Conservation (phyloP, 2,797 vertebrate species). For the Steatocranus sp. region DNA sequence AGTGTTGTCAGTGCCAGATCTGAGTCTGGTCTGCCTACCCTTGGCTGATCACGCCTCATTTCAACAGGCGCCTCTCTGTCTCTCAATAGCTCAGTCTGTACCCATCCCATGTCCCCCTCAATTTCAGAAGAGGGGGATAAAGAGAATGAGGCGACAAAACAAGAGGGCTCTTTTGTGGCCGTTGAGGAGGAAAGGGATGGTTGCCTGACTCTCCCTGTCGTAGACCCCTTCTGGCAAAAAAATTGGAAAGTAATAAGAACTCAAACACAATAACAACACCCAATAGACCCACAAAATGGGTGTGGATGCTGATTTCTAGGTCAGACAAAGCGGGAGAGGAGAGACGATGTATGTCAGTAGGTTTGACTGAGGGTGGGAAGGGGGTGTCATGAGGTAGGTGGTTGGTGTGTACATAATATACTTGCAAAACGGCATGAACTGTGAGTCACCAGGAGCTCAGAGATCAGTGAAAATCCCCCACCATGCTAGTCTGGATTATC, state of each 20-base stretch:
- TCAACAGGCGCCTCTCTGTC: conserved; percentile 59
- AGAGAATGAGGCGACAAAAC: conserved; percentile 35
- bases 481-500: neutral
- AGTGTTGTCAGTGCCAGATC: conserved; percentile 23
- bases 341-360: neutral
- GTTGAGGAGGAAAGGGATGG: conserved; percentile 2
- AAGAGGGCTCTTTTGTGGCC: conserved; percentile 24
- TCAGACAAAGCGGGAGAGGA: neutral
- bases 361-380: neutral
- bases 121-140: conserved; percentile 17
- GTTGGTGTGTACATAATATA: neutral
- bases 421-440: neutral
- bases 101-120: neutral
- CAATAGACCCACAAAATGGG: neutral
- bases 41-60: conserved; percentile 15
- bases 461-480: neutral
- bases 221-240: conserved; percentile 16
- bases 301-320: neutral
- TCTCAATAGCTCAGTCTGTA: conserved; percentile 35
- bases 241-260: conserved; percentile 1
- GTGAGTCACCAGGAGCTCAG: neutral
- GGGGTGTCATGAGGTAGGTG: neutral
- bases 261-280: conserved; percentile 8
- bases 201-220: conserved; percentile 2
- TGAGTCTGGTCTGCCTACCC: conserved; percentile 18